These are phyloP conservation scores for Liolophura sinensis DNA, from an alignment of 1,140 invertebrate species.

Conservation along the genomic window DNA sequence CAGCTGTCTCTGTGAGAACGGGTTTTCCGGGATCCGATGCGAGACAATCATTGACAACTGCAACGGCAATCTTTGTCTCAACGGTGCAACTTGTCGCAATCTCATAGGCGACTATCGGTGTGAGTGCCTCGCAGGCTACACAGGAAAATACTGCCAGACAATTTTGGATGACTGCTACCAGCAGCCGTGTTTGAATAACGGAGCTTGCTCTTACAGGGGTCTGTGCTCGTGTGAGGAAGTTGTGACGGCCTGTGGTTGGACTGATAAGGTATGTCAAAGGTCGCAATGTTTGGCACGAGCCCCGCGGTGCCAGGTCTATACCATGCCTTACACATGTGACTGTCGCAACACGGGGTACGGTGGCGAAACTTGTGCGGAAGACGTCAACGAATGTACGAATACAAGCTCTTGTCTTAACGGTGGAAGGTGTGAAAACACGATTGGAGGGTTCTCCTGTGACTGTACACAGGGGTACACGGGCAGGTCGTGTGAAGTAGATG, in stretches of 20 bases:
- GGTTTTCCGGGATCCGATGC: conserved; percentile 67
- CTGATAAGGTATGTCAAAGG: conserved; percentile 32
- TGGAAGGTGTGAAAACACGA: conserved; percentile 81
- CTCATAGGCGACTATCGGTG: conserved; percentile 67
- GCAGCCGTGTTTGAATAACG: conserved; percentile 30
- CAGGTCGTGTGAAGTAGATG: conserved; percentile 57
- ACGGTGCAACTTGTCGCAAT: conserved; percentile 79
- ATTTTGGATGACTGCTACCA: conserved; percentile 25
- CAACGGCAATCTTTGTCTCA: conserved; percentile 16
- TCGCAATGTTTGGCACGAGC: conserved; percentile 11
- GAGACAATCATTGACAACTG: conserved; percentile 34
- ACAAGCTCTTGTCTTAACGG: conserved; percentile 42
- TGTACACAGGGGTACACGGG: conserved; percentile 67
- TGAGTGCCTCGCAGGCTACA: conserved; percentile 22
- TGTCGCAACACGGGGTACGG: conserved; percentile 44
- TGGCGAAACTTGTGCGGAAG: conserved; percentile 80
- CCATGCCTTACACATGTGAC: neutral
- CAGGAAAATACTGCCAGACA: conserved; percentile 64
- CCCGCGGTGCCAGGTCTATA: neutral
- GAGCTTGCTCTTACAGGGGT: conserved; percentile 27
- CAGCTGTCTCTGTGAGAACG: conserved; percentile 19
- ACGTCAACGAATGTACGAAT: conserved; percentile 82
- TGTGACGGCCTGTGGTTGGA: conserved; percentile 29
- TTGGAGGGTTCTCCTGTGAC: conserved; percentile 64
- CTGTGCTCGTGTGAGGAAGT: conserved; percentile 30